Evolutionary conservation across 2,888 invertebrate genomes (phyloP), one percentile per base, ranked within the genome.

Genomic region (Galeopsomyia nigrocyanea): DNA sequence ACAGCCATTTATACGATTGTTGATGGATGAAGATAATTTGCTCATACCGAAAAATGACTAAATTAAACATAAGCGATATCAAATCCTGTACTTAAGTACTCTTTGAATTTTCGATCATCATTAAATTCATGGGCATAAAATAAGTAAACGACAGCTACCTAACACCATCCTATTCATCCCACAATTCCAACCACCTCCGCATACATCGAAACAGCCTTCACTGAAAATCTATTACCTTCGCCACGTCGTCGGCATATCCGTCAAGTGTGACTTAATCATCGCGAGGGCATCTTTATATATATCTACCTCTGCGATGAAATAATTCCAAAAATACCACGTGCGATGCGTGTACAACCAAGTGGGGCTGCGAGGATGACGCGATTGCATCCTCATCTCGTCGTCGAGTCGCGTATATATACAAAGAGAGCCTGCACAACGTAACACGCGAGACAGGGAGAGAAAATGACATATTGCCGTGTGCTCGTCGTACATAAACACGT

Each of bases 401-500:
- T 26, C 26, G n/a, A n/a, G 5, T 26, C 26, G 26, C 26, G 26
- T 26, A n/a, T 26, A 26, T 26, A 26, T 26, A 39, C 17, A 47
- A 58, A 58, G 53, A 63, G 21, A 47, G 46, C 26, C 26, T 26
- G 31, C 46, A 56, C 61, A 63, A 71, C 51, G 65, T 60, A 55
- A 53, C 65, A 21, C 60, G 49, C 65, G 55, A 51, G 57, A 26
- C 14, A 60, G 55, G 51, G 60, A 49, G 58, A 31, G 72, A 72
- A 68, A 72, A 72, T 72, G 67, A 72, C 68, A 64, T 68, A 72
- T 72, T 72, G 58, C 67, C 6, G 19, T 19, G 14, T 13, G 39
- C 47, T 58, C 55, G 26, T 49, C 39, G 13, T 10, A 39, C 39
- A 39, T 39, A 39, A 39, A 39, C 13, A 39, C 39, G 39, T 39